A percentile compares a stretch with the other conserved stretches of the same genome.
These are phyloP conservation scores for Strigamia transsilvanica DNA, from an alignment of 2,888 invertebrate genomes.

Conservation along the genomic window DNA sequence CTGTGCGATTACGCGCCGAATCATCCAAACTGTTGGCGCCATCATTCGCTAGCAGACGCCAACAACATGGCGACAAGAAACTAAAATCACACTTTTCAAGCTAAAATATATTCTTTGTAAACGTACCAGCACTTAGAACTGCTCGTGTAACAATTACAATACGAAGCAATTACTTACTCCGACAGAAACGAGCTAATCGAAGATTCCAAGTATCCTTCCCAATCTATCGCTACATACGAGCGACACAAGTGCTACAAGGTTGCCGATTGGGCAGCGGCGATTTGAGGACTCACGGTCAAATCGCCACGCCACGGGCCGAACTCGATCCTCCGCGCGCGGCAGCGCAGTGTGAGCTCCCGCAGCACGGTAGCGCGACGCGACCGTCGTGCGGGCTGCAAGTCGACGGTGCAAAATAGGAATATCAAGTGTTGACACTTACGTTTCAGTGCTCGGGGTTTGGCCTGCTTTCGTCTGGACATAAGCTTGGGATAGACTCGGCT, in stretches of 20 bases:
- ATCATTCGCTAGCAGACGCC: conserved; percentile 32
- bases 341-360: neutral
- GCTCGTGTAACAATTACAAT: neutral
- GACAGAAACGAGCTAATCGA: neutral
- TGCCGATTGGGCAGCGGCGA: conserved; percentile 13
- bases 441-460: conserved; percentile 75
- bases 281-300: conserved; percentile 13
- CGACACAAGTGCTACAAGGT: conserved; percentile 29
- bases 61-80: neutral
- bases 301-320: conserved; percentile 11
- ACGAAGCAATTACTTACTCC: neutral
- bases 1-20: neutral
- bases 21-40: conserved; percentile 27
- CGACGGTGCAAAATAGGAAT: neutral
- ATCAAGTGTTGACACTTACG: conserved; percentile 67
- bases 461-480: conserved; percentile 76
- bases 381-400: neutral
- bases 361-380: neutral
- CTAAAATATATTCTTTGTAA: neutral
- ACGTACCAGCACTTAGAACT: neutral
- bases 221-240: neutral
- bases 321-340: neutral
- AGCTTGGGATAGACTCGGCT: conserved; percentile 53
- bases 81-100: neutral
- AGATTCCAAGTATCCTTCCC: neutral